Evolutionary conservation across 1,140 invertebrate species (phyloP), one percentile per base, ranked within the genome.

Genomic region (Scylla paramamosain): DNA sequence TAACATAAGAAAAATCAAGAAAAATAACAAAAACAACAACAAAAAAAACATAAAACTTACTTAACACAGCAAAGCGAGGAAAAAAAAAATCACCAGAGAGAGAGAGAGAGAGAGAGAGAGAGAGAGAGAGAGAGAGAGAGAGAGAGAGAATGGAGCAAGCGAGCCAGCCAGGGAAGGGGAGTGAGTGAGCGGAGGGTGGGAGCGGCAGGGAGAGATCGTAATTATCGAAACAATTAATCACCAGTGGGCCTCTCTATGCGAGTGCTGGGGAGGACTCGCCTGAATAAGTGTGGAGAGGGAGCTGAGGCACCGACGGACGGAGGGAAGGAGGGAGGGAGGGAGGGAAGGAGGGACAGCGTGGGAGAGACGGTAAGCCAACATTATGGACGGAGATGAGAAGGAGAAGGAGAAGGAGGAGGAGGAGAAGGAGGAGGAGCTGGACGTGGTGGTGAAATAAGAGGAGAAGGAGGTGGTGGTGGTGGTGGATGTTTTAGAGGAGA

Each of bases 221-320:
- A 91, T 91, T 91, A 91, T 91, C 90, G 90, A 91, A 91, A 91
- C 90, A 91, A 91, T 91, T 91, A 91, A 91, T 91, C 90, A 91
- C 90, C 52, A 91, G 90, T 91, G 90, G 90, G 90, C 90, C 90
- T 91, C 89, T 91, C 46, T 59, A 31, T 67, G 90, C 89, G 90
- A 77, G 90, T 52, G 89, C 84, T 25, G 84, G 84, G 84, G 84
- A 87, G 84, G 84, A 46, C 84, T 87, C 31, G 84, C 10, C 84
- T 46, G 84, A 46, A 32, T 87, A 46, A 87, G 89, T 48, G 29
- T 28, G 46, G 89, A 59, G 84, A 52, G 89, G 59, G 89, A 31
- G 83, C 77, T 82, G 77, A 28, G 28, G 20, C 77, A 28, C 31
- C 83, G 25, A 14, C 16, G 89, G 48, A 59, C n/a, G 45, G 89